These are phyloP conservation scores for Nerophis lumbriciformis DNA, from an alignment of 2,113 vertebrate species.

Conservation along the genomic window DNA sequence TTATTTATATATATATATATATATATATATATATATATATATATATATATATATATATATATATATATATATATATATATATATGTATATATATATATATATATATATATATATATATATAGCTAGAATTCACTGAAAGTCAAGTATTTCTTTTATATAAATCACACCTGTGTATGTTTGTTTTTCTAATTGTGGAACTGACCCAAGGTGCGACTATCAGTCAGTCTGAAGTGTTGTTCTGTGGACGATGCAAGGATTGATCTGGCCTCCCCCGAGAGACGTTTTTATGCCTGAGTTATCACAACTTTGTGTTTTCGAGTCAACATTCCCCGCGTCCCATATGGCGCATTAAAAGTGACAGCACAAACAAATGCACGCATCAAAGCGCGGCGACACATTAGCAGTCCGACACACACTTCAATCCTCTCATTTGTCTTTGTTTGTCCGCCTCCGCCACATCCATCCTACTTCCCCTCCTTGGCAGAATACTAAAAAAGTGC, in stretches of 20 bases:
- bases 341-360: slow-evolving; percentile 41
- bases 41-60: too few species aligned
- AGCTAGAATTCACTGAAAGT: too few species aligned
- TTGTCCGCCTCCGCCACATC: slow-evolving; percentile 13
- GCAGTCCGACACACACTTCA: slow-evolving; percentile 1
- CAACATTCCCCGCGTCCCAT: slow-evolving; percentile 30
- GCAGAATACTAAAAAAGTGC: slow-evolving; percentile 28
- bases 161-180: neutral
- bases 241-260: neutral
- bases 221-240: slow-evolving; percentile 7
- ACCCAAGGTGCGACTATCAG: neutral
- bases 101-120: too few species aligned
- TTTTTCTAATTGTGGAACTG: neutral
- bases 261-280: slow-evolving; percentile 9
- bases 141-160: too few species aligned
- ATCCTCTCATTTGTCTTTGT: slow-evolving; percentile 7
- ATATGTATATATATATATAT: too few species aligned
- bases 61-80: too few species aligned
- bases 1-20: too few species aligned
- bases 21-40: too few species aligned
- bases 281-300: slow-evolving; percentile 38
- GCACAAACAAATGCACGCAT: slow-evolving; percentile 19
- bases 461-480: slow-evolving; percentile 10
- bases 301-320: slow-evolving; percentile 35
- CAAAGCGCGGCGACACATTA: slow-evolving; percentile 17